Conservation (phyloP, 2,113 vertebrate species). For the Dasyurus viverrinus region DNA sequence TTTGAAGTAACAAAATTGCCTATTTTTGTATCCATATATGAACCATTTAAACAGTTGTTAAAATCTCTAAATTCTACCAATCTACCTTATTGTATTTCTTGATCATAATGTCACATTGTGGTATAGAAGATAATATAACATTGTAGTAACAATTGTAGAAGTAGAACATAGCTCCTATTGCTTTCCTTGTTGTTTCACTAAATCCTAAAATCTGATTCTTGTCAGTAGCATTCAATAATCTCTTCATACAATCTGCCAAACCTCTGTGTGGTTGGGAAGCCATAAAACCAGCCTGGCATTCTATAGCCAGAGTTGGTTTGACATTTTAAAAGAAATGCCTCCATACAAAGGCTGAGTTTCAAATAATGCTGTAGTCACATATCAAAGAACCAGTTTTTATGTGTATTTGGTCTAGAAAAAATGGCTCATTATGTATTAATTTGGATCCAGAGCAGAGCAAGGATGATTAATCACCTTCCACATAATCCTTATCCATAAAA, state of each 20-base stretch:
- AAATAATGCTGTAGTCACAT: constrained; percentile 4
- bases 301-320: neutral
- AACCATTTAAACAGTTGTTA: neutral
- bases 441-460: neutral
- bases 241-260: neutral
- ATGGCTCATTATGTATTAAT: neutral
- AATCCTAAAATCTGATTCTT: neutral
- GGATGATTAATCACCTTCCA: neutral
- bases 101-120: neutral
- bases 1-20: neutral
- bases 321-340: neutral
- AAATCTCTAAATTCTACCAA: neutral
- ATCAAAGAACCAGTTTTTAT: neutral
- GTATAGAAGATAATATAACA: neutral
- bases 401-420: constrained; percentile 11
- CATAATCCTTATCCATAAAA: neutral
- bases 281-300: constrained; percentile 20
- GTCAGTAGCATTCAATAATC: neutral
- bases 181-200: neutral
- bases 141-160: neutral
- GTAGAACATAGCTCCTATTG: neutral
- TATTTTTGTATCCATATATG: neutral
- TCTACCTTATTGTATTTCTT: neutral
- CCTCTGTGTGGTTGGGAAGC: neutral
- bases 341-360: neutral